These are phyloP conservation scores for Apotomis turbidana DNA, from an alignment of 2,888 invertebrate genomes.

Conservation along the genomic window DNA sequence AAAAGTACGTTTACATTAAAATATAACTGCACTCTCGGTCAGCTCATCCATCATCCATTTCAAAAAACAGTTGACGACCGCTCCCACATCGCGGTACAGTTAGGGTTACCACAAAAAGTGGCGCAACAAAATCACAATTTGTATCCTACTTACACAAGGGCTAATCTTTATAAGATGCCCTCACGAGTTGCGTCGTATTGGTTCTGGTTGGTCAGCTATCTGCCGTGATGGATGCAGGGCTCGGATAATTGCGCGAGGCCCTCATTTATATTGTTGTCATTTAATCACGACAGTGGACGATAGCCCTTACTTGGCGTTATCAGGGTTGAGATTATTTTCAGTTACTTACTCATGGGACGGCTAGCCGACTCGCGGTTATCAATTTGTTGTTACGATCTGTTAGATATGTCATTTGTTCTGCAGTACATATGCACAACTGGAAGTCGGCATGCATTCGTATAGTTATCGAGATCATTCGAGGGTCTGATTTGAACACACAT, in stretches of 20 bases:
- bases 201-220: constrained; percentile 44
- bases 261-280: constrained; percentile 72
- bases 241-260: constrained; percentile 63
- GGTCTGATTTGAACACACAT: too few relatives aligned
- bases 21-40: neutral
- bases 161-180: neutral
- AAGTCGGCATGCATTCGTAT: too few relatives aligned
- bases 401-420: too few relatives aligned
- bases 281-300: constrained; percentile 60
- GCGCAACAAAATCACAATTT: constrained; percentile 57
- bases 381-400: too few relatives aligned
- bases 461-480: too few relatives aligned
- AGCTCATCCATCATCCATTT: constrained; percentile 15
- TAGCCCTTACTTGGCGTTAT: constrained; percentile 42
- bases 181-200: neutral
- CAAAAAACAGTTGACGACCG: constrained; percentile 22
- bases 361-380: too few relatives aligned
- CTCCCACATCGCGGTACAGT: constrained; percentile 15
- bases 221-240: constrained; percentile 66
- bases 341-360: neutral
- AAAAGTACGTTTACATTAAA: constrained; percentile 2
- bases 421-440: too few relatives aligned
- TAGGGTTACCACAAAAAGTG: constrained; percentile 49
- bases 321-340: neutral
- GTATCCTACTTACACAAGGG: neutral